Evolutionary conservation across 37 sponge, comb jelly and placozoan genomes (phyloP).

Genomic region (Hormiphora californensis): DNA sequence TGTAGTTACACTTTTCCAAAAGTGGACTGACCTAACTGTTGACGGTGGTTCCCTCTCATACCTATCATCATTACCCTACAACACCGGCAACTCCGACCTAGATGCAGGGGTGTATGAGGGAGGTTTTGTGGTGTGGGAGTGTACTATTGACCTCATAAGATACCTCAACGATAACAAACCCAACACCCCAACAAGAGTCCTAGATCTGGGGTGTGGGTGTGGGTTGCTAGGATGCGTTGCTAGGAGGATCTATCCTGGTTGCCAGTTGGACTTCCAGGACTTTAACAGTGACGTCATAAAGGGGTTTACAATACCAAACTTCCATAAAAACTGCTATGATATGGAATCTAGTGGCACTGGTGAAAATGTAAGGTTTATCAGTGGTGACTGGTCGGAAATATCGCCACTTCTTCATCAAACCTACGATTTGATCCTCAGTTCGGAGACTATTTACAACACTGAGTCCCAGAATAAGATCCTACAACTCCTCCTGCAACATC

Average conservation of each 20-base stretch:
- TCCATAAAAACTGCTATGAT: slow-evolving; percentile 36
- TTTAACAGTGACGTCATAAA: slow-evolving; percentile 83
- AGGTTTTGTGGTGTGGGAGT: slow-evolving; percentile 93
- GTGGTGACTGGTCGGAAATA: slow-evolving; percentile 28
- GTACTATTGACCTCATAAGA: slow-evolving; percentile 72
- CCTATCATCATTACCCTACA: too few relatives aligned
- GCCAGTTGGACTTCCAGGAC: slow-evolving; percentile 75
- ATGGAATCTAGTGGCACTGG: too few relatives aligned
- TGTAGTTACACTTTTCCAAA: too few relatives aligned
- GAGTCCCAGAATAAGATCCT: slow-evolving; percentile 65
- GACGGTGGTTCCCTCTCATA: too few relatives aligned
- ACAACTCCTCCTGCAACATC: slow-evolving; percentile 57
- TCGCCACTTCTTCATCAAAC: neutral
- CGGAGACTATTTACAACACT: slow-evolving; percentile 86
- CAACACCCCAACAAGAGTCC: slow-evolving; percentile 53
- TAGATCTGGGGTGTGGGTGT: slow-evolving; percentile 92
- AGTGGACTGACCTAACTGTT: too few relatives aligned
- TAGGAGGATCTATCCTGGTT: neutral
- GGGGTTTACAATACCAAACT: slow-evolving; percentile 73
- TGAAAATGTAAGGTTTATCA: neutral
- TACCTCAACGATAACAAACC: slow-evolving; percentile 49
- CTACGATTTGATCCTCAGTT: slow-evolving; percentile 84
- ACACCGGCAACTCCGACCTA: slow-evolving; percentile 64
- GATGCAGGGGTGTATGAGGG: slow-evolving; percentile 88
- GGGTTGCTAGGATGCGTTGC: slow-evolving; percentile 85